Evolutionary conservation across 1,140 invertebrate species (phyloP).

Genomic region (Cryptotermes secundus): DNA sequence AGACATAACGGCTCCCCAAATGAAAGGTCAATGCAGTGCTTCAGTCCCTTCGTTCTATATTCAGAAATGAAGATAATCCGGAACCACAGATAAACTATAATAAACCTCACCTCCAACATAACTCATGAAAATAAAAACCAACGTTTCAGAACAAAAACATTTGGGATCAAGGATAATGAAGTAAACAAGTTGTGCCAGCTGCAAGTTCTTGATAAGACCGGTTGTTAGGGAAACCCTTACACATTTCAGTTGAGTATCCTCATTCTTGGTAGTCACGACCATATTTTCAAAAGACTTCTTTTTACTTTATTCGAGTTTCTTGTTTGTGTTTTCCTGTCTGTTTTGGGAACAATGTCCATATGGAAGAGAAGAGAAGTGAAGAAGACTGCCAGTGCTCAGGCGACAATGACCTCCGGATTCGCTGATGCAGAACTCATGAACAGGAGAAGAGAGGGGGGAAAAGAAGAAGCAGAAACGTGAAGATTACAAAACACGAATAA

Average conservation of each 20-base stretch:
- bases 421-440: not conserved
- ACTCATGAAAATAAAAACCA: too few relatives aligned
- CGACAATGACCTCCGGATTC: not conserved
- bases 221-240: too few relatives aligned
- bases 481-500: not conserved
- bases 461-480: not conserved
- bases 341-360: constrained; percentile 10
- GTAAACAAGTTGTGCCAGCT: too few relatives aligned
- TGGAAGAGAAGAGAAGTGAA: not conserved
- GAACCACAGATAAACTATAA: too few relatives aligned
- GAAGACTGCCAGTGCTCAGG: not conserved
- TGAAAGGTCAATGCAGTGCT: too few relatives aligned
- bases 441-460: not conserved
- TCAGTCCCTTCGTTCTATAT: too few relatives aligned
- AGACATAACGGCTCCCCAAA: too few relatives aligned
- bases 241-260: not conserved
- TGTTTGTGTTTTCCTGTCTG: not conserved
- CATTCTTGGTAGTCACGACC: not conserved
- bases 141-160: too few relatives aligned
- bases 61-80: too few relatives aligned
- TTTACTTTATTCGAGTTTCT: not conserved
- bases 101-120: too few relatives aligned
- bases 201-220: too few relatives aligned
- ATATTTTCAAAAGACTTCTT: not conserved
- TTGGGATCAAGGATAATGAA: too few relatives aligned